These are phyloP conservation scores for Enteromius treurensis DNA, from an alignment of 2,797 vertebrate genomes.

Conservation along the genomic window DNA sequence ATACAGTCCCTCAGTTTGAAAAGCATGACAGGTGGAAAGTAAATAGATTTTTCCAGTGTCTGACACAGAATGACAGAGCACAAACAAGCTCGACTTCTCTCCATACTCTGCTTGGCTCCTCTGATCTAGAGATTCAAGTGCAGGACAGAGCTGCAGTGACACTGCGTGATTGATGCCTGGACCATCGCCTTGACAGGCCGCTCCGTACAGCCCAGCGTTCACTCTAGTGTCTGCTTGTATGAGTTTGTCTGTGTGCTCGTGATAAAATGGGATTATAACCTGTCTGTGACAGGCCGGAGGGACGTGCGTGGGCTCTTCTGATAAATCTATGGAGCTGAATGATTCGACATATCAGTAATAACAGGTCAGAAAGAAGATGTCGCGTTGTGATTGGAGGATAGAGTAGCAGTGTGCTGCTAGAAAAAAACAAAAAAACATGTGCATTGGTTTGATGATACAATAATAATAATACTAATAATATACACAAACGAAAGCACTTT, in stretches of 20 bases:
- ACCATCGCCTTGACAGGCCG: conserved; percentile 49
- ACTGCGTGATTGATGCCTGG: conserved; percentile 53
- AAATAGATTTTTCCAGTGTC: conserved; percentile 48
- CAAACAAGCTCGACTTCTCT: conserved; percentile 37
- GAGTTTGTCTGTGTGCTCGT: conserved; percentile 33
- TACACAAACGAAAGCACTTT: too few relatives aligned
- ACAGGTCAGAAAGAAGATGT: conserved; percentile 3
- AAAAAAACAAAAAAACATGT: not conserved
- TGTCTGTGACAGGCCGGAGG: conserved; percentile 5
- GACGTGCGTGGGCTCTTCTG: conserved; percentile 12
- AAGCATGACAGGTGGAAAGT: conserved; percentile 52
- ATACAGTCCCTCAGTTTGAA: conserved; percentile 44
- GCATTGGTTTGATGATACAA: not conserved
- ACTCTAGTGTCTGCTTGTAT: conserved; percentile 16
- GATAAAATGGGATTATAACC: conserved; percentile 54
- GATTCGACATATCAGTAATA: conserved; percentile 34
- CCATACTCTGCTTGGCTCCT: conserved; percentile 2
- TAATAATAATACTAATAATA: too few relatives aligned
- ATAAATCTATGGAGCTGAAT: conserved; percentile 35
- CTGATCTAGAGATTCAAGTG: conserved; percentile 43
- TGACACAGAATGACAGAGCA: conserved; percentile 53
- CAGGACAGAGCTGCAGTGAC: conserved; percentile 30
- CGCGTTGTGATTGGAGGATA: not conserved
- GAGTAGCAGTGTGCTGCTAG: not conserved
- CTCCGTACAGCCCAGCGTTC: conserved; percentile 11